Conservation (phyloP, 2,888 invertebrate species). For the Diadromus collaris region DNA sequence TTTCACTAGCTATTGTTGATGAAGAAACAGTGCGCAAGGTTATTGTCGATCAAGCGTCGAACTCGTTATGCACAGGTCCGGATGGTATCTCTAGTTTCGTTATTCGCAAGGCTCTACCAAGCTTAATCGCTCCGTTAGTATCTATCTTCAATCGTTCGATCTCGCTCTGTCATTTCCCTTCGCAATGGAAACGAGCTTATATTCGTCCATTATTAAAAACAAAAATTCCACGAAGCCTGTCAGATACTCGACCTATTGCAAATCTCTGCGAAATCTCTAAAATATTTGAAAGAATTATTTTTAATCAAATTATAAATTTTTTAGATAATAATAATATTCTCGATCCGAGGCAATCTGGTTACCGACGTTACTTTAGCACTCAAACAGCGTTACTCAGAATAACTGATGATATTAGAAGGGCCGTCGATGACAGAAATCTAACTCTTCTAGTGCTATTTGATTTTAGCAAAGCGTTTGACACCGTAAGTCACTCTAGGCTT, state of each 20-base stretch:
- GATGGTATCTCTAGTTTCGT: background rate
- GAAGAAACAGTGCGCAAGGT: no score
- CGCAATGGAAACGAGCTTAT: background rate
- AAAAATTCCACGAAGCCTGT: constrained; percentile 20
- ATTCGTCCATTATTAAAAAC: background rate
- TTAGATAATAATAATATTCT: background rate
- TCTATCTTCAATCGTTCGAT: background rate
- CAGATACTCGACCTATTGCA: background rate
- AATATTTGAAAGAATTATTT: constrained; percentile 19
- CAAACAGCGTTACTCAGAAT: constrained; percentile 24
- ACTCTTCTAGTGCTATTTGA: constrained; percentile 42
- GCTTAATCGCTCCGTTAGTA: background rate
- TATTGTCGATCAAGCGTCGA: no score
- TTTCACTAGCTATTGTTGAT: no score
- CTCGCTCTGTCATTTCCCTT: background rate
- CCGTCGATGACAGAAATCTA: constrained; percentile 6
- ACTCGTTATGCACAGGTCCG: no score
- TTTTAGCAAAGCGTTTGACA: constrained; percentile 1
- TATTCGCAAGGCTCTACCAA: background rate
- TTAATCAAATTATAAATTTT: background rate
- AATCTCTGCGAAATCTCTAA: constrained; percentile 35
- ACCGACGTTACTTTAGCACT: constrained; percentile 3
- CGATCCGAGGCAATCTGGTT: constrained; percentile 23
- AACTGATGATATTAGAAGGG: constrained; percentile 17
- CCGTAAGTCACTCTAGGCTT: background rate